phyloP scores from a whole-genome alignment of 2,888 invertebrate genomes.

The Megastigmus dorsalis region DNA sequence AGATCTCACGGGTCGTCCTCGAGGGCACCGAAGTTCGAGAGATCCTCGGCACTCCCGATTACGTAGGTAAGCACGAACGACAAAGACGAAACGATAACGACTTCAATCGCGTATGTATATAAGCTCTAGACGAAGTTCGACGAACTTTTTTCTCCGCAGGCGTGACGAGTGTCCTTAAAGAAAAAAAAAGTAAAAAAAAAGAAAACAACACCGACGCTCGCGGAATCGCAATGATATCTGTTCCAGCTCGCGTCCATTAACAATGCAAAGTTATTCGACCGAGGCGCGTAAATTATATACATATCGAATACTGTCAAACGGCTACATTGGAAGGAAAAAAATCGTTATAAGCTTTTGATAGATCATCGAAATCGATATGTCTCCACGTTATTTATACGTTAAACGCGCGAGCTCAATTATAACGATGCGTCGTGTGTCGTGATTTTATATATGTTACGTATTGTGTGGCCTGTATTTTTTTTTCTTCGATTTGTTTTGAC shows the following conservation, averaged over 20 bases:
- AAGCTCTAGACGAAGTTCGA: no score
- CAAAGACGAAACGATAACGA: no score
- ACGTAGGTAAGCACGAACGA: conserved; percentile 78
- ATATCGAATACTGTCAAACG: neutral
- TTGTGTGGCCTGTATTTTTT: no score
- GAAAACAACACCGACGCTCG: no score
- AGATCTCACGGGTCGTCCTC: conserved; percentile 79
- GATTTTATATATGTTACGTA: neutral
- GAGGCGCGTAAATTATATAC: conserved; percentile 18
- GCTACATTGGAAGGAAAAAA: neutral
- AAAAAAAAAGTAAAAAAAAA: no score
- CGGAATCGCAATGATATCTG: conserved; percentile 11
- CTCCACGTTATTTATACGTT: conserved; percentile 1
- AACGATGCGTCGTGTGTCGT: neutral
- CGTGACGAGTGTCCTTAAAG: neutral
- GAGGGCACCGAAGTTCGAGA: conserved; percentile 80
- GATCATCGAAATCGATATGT: neutral
- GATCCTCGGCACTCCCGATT: conserved; percentile 82
- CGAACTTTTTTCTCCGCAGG: conserved; percentile 20
- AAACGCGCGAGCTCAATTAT: conserved; percentile 6
- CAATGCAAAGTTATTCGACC: conserved; percentile 27
- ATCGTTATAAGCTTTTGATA: neutral
- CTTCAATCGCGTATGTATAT: no score
- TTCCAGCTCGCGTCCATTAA: no score
- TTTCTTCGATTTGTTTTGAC: neutral